Evolutionary conservation across 2,888 invertebrate species (phyloP).

Genomic region (Oconnorella tubifera): DNA sequence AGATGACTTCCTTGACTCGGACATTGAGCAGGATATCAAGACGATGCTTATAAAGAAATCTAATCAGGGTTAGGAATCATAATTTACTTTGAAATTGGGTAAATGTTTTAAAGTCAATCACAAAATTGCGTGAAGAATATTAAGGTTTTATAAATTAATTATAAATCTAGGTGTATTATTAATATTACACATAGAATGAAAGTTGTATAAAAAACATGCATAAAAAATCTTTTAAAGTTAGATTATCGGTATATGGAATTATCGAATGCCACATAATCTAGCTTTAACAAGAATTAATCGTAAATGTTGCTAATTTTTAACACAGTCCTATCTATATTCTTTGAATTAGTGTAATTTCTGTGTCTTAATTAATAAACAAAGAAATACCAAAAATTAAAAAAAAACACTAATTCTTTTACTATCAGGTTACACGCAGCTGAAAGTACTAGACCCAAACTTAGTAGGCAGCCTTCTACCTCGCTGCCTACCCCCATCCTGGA

Average conservation of each 20-base stretch:
- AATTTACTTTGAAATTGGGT: neutral
- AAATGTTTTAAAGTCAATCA: neutral
- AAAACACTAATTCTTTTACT: no score
- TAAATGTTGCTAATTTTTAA: no score
- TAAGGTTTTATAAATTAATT: neutral
- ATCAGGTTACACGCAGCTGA: slow-evolving; percentile 37
- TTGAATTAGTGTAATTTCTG: no score
- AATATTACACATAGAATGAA: neutral
- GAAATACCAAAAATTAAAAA: no score
- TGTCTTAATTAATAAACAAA: no score
- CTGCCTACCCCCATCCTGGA: slow-evolving; percentile 33
- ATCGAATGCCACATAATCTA: no score
- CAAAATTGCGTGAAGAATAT: neutral
- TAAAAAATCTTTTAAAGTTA: no score
- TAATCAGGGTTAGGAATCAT: slow-evolving; percentile 19
- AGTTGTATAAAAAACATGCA: no score
- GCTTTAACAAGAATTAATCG: no score
- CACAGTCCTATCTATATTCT: no score
- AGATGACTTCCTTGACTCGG: slow-evolving; percentile 33
- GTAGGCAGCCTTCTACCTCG: slow-evolving; percentile 28
- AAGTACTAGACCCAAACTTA: slow-evolving; percentile 20
- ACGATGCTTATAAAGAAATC: slow-evolving; percentile 17
- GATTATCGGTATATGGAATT: no score
- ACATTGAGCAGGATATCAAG: slow-evolving; percentile 32
- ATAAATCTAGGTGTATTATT: neutral